A percentile compares a stretch with the other conserved stretches of the same genome.
Evolutionary conservation across 1,140 invertebrate species (phyloP).

Genomic region (Hermetia illucens): DNA sequence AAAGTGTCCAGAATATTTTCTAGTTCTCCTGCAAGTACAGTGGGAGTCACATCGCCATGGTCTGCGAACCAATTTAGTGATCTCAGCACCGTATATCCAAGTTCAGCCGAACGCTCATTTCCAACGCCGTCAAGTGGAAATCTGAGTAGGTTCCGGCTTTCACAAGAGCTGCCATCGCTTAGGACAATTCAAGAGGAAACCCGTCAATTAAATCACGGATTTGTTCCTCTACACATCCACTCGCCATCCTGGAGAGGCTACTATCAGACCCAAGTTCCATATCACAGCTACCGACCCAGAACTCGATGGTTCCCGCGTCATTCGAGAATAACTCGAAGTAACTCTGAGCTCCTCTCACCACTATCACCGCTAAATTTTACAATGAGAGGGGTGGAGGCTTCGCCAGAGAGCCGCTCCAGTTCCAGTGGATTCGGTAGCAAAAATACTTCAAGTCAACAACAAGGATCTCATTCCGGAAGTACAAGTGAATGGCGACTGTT

Average conservation of each 20-base stretch:
- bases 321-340: conserved; percentile 45
- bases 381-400: conserved; percentile 44
- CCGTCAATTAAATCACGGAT: conserved; percentile 31
- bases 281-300: conserved; percentile 32
- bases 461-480: conserved; percentile 55
- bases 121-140: conserved; percentile 42
- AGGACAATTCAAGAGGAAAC: conserved; percentile 59
- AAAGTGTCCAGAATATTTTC: conserved; percentile 44
- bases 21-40: conserved; percentile 44
- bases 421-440: conserved; percentile 81
- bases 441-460: conserved; percentile 73
- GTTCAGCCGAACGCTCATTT: conserved; percentile 63
- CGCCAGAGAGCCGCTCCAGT: conserved; percentile 73
- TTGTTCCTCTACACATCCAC: conserved; percentile 42
- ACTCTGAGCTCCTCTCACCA: conserved; percentile 46
- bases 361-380: conserved; percentile 32
- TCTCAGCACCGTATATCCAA: conserved; percentile 72
- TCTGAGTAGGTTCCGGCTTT: conserved; percentile 40
- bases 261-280: conserved; percentile 29
- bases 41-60: conserved; percentile 40
- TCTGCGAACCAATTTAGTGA: conserved; percentile 55
- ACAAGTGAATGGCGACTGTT: conserved; percentile 60
- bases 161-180: conserved; percentile 56
- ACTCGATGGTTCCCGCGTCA: conserved; percentile 43
- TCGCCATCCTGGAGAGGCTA: conserved; percentile 32